A percentile compares a stretch with the other conserved stretches of the same genome.
Conservation (phyloP, 2,797 vertebrate species). For the Gymnoscopelus braueri region DNA sequence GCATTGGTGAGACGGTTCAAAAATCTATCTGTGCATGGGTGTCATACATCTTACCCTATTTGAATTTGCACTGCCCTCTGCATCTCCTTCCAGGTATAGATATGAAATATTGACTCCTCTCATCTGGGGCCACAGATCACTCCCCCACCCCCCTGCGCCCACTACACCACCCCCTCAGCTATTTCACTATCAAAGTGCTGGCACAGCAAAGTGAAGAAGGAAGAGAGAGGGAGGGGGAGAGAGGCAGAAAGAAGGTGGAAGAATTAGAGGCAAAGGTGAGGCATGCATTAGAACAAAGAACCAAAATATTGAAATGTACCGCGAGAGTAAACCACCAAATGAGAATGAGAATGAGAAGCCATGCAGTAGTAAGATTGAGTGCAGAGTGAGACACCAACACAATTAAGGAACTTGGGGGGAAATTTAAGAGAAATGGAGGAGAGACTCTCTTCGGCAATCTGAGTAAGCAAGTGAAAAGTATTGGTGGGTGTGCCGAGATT, state of each 20-base stretch:
- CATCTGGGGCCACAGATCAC: slow-evolving; percentile 62
- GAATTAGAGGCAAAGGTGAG: slow-evolving; percentile 39
- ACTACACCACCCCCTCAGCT: slow-evolving; percentile 45
- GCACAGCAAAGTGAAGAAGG: slow-evolving; percentile 70
- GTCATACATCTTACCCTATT: slow-evolving; percentile 71
- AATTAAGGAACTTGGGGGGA: neutral
- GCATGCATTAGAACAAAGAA: slow-evolving; percentile 31
- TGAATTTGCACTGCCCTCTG: slow-evolving; percentile 76
- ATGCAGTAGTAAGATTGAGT: slow-evolving; percentile 2
- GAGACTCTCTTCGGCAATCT: slow-evolving; percentile 30
- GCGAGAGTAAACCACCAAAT: slow-evolving; percentile 31
- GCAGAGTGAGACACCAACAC: slow-evolving; percentile 23
- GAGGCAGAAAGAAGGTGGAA: slow-evolving; percentile 32
- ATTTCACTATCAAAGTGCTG: slow-evolving; percentile 77
- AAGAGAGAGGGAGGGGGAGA: slow-evolving; percentile 32
- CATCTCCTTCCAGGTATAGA: slow-evolving; percentile 77
- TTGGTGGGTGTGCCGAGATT: slow-evolving; percentile 68
- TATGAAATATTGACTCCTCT: slow-evolving; percentile 83
- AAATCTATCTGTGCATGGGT: slow-evolving; percentile 44
- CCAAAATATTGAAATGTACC: slow-evolving; percentile 25
- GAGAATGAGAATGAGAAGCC: slow-evolving; percentile 23
- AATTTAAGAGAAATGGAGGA: slow-evolving; percentile 11
- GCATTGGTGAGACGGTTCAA: slow-evolving; percentile 56
- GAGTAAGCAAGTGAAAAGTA: slow-evolving; percentile 50
- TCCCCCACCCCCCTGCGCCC: slow-evolving; percentile 43